phyloP scores from a whole-genome alignment of 2,888 invertebrate species.

The Drosophila crucigera region DNA sequence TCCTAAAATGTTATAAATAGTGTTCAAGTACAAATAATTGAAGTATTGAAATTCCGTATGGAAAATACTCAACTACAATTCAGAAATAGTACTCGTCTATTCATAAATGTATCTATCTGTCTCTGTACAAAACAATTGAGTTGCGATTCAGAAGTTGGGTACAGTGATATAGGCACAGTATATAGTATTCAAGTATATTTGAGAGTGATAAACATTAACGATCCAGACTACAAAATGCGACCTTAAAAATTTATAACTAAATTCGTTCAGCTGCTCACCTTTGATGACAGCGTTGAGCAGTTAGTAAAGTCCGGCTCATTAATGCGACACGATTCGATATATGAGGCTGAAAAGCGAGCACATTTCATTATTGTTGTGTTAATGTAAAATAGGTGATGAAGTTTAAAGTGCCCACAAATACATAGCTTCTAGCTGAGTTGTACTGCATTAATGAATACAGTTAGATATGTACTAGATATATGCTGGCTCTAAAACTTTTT shows the following conservation, averaged over 20 bases:
- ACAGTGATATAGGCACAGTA: neutral
- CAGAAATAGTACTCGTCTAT: neutral
- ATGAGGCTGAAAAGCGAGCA: slow-evolving; percentile 86
- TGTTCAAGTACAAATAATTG: neutral
- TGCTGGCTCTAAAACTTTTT: neutral
- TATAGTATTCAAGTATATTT: neutral
- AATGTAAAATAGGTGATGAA: neutral
- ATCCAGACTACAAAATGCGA: neutral
- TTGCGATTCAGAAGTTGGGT: neutral
- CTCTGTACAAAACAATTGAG: neutral
- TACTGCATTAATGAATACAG: neutral
- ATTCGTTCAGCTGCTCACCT: slow-evolving; percentile 55
- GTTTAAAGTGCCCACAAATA: slow-evolving; percentile 52
- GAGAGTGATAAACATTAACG: neutral
- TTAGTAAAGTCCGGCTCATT: slow-evolving; percentile 88
- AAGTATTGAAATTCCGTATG: neutral
- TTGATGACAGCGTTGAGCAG: slow-evolving; percentile 88
- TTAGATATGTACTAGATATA: neutral
- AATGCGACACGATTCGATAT: slow-evolving; percentile 88
- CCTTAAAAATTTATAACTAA: slow-evolving; percentile 8
- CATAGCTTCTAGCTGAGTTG: slow-evolving; percentile 1
- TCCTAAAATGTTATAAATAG: slow-evolving; percentile 84
- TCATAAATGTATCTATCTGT: neutral
- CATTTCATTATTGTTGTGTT: neutral
- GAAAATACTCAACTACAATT: neutral